phyloP scores from a whole-genome alignment of 2,888 invertebrate genomes.

The Petrolisthes cinctipes region DNA sequence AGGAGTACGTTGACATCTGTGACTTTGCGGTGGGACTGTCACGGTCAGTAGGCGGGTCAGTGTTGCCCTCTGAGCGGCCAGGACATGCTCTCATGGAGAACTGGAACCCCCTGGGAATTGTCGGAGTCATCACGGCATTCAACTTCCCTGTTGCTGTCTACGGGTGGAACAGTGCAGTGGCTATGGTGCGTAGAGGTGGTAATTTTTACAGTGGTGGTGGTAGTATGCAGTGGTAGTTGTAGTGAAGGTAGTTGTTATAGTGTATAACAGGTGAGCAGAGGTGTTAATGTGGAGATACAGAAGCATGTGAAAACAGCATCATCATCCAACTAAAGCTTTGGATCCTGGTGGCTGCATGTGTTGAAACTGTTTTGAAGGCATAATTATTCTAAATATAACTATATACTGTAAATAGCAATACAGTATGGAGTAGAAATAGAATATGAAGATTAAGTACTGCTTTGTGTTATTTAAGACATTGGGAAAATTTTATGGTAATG shows the following conservation, averaged over 20 bases:
- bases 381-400: too few relatives aligned
- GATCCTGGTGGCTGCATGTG: too few relatives aligned
- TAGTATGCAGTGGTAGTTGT: not conserved
- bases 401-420: too few relatives aligned
- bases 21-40: constrained; percentile 97
- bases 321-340: too few relatives aligned
- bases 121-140: constrained; percentile 97
- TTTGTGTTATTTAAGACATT: too few relatives aligned
- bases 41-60: constrained; percentile 82
- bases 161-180: constrained; percentile 98
- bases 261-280: too few relatives aligned
- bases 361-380: too few relatives aligned
- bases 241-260: not conserved
- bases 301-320: too few relatives aligned
- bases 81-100: constrained; percentile 93
- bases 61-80: constrained; percentile 93
- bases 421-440: too few relatives aligned
- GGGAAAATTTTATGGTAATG: too few relatives aligned
- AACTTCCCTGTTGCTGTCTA: constrained; percentile 99
- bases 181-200: constrained; percentile 77
- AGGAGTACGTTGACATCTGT: constrained; percentile 96
- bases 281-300: too few relatives aligned
- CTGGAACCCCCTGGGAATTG: constrained; percentile 95
- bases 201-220: not conserved
- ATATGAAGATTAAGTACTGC: too few relatives aligned